phyloP scores from a whole-genome alignment of 1,140 invertebrate species.

The Drosophila mojavensis region DNA sequence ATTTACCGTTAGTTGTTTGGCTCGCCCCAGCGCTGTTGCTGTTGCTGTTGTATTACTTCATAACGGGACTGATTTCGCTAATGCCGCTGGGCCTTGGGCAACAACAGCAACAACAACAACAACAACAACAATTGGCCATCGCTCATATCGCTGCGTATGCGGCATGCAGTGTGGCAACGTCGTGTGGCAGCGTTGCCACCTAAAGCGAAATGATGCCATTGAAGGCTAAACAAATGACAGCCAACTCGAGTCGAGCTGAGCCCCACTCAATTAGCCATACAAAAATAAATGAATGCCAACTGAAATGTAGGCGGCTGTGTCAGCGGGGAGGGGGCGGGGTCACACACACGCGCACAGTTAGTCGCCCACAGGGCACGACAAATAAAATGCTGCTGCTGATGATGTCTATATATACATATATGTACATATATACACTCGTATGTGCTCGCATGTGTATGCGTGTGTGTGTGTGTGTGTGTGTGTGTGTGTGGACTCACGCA shows the following conservation, averaged over 20 bases:
- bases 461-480: constrained; percentile 27
- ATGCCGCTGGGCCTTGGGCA: constrained; percentile 42
- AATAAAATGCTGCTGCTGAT: constrained; percentile 33
- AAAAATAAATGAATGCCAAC: constrained; percentile 30
- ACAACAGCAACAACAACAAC: constrained; percentile 4
- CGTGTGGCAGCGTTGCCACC: constrained; percentile 7
- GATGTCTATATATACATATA: constrained; percentile 14
- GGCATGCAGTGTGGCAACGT: constrained; percentile 9
- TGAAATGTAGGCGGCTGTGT: background rate
- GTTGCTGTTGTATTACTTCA: constrained; percentile 32
- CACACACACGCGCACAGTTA: constrained; percentile 17
- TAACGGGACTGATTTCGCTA: constrained; percentile 44
- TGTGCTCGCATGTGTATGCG: constrained; percentile 28
- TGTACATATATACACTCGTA: constrained; percentile 14
- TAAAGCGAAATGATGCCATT: constrained; percentile 29
- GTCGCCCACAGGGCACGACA: constrained; percentile 33
- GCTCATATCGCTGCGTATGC: constrained; percentile 32
- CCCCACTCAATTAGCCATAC: constrained; percentile 64
- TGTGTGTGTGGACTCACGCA: constrained; percentile 42
- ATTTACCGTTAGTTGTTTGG: constrained; percentile 42
- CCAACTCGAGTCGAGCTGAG: background rate
- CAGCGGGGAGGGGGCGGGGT: background rate
- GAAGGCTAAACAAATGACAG: constrained; percentile 55
- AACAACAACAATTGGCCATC: constrained; percentile 1
- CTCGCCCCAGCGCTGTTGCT: background rate